Percentiles rank a stretch among this genome's conserved stretches.
These are phyloP conservation scores for Petrolisthes cinctipes DNA, from an alignment of 2,888 invertebrate species.

Conservation along the genomic window DNA sequence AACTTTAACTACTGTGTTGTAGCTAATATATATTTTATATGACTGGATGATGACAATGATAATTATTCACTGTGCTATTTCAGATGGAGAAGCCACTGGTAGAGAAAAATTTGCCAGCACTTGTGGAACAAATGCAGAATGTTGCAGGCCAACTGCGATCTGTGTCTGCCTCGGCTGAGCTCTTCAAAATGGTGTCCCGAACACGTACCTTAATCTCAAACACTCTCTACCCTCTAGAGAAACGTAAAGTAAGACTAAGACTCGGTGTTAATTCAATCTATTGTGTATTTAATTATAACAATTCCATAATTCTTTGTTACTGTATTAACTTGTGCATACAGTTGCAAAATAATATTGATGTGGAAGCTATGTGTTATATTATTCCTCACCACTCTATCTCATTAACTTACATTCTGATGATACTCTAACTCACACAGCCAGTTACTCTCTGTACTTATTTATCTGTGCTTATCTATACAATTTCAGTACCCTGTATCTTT, in stretches of 20 bases:
- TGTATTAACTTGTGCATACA: background rate
- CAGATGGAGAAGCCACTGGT: constrained; percentile 77
- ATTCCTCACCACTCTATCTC: too few species aligned
- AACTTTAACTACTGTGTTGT: too few species aligned
- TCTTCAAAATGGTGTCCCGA: constrained; percentile 79
- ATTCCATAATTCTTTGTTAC: background rate
- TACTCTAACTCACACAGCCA: too few species aligned
- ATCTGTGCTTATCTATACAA: too few species aligned
- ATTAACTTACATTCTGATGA: too few species aligned
- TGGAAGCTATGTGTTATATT: too few species aligned
- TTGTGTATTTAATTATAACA: background rate
- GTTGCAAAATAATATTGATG: too few species aligned
- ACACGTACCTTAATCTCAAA: constrained; percentile 78
- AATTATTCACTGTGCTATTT: constrained; percentile 3
- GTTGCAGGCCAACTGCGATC: constrained; percentile 80
- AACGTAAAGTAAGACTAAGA: constrained; percentile 67
- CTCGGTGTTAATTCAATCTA: background rate
- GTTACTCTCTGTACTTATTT: too few species aligned
- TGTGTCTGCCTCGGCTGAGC: constrained; percentile 78
- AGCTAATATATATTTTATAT: too few species aligned
- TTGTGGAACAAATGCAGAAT: constrained; percentile 78
- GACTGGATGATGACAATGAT: too few species aligned
- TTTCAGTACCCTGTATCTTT: too few species aligned
- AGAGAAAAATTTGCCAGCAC: constrained; percentile 76
- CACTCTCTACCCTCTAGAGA: constrained; percentile 79